Evolutionary conservation across 2,888 invertebrate species (phyloP).

Genomic region (Exocentrus adspersus): DNA sequence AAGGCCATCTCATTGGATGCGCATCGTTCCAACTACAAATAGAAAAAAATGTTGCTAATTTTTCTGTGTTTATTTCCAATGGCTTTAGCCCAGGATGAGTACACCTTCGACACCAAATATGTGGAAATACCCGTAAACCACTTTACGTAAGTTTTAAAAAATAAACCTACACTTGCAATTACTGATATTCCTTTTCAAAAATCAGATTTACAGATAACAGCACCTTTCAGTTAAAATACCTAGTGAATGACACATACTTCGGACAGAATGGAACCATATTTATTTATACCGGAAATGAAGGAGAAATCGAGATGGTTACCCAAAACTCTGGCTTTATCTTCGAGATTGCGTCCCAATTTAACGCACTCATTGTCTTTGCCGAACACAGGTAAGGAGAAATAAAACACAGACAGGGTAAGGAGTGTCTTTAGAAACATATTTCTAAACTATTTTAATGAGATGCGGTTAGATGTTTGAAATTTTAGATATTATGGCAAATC

Average conservation of each 20-base stretch:
- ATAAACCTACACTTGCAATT: no score
- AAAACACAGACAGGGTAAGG: no score
- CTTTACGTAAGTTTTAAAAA: conserved; percentile 67
- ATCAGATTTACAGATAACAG: conserved; percentile 73
- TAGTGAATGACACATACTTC: conserved; percentile 83
- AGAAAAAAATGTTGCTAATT: not conserved
- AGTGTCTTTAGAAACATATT: no score
- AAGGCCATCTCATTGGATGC: no score
- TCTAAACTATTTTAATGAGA: no score
- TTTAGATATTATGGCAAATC: conserved; percentile 88
- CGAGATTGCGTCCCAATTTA: conserved; percentile 84
- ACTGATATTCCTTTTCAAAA: conserved; percentile 26
- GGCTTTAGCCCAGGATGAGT: conserved; percentile 14
- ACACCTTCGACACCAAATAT: conserved; percentile 57
- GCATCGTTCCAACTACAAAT: no score
- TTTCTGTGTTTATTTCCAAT: not conserved
- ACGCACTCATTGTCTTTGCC: conserved; percentile 87
- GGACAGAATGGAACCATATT: conserved; percentile 83
- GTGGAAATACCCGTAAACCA: conserved; percentile 84
- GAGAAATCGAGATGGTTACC: conserved; percentile 88
- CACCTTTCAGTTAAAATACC: conserved; percentile 82
- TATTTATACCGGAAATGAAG: conserved; percentile 97
- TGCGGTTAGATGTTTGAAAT: conserved; percentile 15
- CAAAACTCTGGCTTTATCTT: conserved; percentile 94
- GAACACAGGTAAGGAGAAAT: conserved; percentile 92